phyloP scores from a whole-genome alignment of 2,888 invertebrate species.

The Trissoscelio sp. region DNA sequence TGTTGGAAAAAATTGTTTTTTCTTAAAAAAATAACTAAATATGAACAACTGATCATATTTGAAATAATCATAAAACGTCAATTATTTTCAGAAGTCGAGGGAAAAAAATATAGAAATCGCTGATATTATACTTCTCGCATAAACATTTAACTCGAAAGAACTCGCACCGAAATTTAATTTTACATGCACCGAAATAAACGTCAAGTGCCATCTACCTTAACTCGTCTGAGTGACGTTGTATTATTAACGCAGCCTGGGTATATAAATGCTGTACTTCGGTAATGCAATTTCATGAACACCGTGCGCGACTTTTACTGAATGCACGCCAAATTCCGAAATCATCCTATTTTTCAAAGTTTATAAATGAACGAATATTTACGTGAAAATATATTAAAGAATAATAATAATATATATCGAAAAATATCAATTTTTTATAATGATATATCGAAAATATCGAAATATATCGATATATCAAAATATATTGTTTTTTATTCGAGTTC shows the following conservation, averaged over 20 bases:
- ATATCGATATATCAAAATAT: no score
- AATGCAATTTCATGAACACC: slow-evolving; percentile 45
- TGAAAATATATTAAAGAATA: no score
- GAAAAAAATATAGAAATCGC: slow-evolving; percentile 7
- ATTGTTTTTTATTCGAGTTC: no score
- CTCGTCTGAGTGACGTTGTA: slow-evolving; percentile 64
- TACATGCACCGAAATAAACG: slow-evolving; percentile 65
- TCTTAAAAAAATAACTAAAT: no score
- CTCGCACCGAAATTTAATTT: slow-evolving; percentile 54
- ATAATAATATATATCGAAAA: no score
- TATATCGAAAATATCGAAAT: no score
- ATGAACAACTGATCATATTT: no score
- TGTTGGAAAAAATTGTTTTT: no score
- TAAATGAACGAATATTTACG: not conserved
- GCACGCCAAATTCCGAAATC: slow-evolving; percentile 21
- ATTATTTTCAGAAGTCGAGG: not conserved
- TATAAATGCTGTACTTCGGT: slow-evolving; percentile 57
- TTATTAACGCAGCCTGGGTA: slow-evolving; percentile 60
- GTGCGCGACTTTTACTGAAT: slow-evolving; percentile 32
- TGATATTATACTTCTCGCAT: slow-evolving; percentile 34
- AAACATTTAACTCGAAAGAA: slow-evolving; percentile 53
- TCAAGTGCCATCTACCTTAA: slow-evolving; percentile 66
- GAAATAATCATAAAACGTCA: not conserved
- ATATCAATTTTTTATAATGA: no score
- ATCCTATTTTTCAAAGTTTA: not conserved